phyloP scores from a whole-genome alignment of 2,888 invertebrate species.

The Drosophila paramelanica region DNA sequence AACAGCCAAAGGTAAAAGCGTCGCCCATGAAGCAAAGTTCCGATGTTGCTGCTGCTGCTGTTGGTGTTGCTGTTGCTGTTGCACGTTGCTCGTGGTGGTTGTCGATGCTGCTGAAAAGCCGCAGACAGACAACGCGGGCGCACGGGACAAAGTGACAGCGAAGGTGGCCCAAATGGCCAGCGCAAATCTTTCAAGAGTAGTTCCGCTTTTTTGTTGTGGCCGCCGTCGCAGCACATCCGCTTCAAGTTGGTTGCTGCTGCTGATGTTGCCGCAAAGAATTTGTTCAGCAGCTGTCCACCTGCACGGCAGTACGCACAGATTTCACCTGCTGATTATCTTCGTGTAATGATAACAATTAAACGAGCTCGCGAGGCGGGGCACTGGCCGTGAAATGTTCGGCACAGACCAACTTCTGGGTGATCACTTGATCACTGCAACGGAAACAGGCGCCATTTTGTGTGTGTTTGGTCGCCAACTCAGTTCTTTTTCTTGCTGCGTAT shows the following conservation, averaged over 20 bases:
- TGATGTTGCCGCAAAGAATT: slow-evolving; percentile 38
- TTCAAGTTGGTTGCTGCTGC: slow-evolving; percentile 14
- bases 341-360: slow-evolving; percentile 55
- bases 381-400: slow-evolving; percentile 58
- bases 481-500: slow-evolving; percentile 61
- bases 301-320: slow-evolving; percentile 17
- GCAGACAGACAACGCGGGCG: slow-evolving; percentile 33
- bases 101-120: slow-evolving; percentile 63
- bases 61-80: neutral
- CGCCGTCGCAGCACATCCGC: slow-evolving; percentile 42
- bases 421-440: slow-evolving; percentile 48
- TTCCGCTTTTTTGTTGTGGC: slow-evolving; percentile 83
- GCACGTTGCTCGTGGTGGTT: slow-evolving; percentile 33
- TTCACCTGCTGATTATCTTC: slow-evolving; percentile 35
- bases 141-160: slow-evolving; percentile 53
- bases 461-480: slow-evolving; percentile 1
- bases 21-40: slow-evolving; percentile 64
- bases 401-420: slow-evolving; percentile 52
- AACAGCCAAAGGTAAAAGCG: slow-evolving; percentile 49
- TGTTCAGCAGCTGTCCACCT: slow-evolving; percentile 15
- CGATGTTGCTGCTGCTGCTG: slow-evolving; percentile 34
- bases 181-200: slow-evolving; percentile 85
- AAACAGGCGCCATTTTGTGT: slow-evolving; percentile 63
- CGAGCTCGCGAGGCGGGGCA: slow-evolving; percentile 31
- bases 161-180: slow-evolving; percentile 57